Evolutionary conservation across 2,888 invertebrate species (phyloP), one percentile per base, ranked within the genome.

Genomic region (Hartigia nigra): DNA sequence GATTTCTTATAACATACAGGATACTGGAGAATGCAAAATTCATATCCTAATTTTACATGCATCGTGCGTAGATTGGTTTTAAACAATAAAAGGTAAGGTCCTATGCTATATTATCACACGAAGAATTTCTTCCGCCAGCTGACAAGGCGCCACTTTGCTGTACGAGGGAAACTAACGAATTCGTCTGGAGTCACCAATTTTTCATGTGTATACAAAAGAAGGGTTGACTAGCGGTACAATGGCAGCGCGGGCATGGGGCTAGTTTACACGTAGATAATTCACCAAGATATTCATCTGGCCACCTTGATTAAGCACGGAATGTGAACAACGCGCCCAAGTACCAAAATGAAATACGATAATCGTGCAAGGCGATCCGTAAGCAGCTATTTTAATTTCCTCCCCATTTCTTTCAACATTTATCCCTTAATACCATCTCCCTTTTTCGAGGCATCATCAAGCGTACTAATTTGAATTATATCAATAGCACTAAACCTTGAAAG

Each of bases 251-350:
- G 79, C 82, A 76, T 82, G 82, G 75, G 82, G 83, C 85, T 85
- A 85, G 85, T 88, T 87, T 86, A 84, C 88, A 85, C 85, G 83
- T 84, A 84, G 81, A 87, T 88, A 87, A 88, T 88, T 88, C 83
- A 87, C 81, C 78, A 76, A 74, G 86, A 87, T 87, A 86, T 81
- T 75, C 77, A 87, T 88, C 87, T 85, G 77, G 76, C 70, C 70
- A 81, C 77, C 75, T 79, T 80, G 85, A 86, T 85, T 86, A 84
- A 86, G 79, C 75, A 76, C 79, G 80, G 81, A 82, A 81, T 81
- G 83, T 81, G 81, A 77, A 76, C 77, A 76, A 39, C 74, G 79
- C 14, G n/a, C 31, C 39, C 39, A 76, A 34, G 39, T 31, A 39
- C 31, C 31, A 31, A 32, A 76, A 36, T 55, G 55, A 55, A 55